Conservation (phyloP, 2,797 vertebrate species). For the Clarias fuscus region DNA sequence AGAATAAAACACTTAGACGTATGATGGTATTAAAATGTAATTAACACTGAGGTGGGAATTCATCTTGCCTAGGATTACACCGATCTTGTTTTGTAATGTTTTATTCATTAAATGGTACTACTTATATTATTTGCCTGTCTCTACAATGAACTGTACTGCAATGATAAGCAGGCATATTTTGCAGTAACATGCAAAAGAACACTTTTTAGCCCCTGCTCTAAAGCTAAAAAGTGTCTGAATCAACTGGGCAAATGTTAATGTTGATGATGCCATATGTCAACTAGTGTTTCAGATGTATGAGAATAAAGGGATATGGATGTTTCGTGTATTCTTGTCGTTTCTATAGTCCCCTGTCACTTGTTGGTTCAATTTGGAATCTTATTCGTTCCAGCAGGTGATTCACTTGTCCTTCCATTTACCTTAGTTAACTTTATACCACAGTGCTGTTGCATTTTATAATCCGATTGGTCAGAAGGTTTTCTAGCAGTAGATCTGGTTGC, state of each 20-base stretch:
- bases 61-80: neutral
- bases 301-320: neutral
- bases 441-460: neutral
- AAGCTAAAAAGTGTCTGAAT: neutral
- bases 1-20: neutral
- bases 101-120: constrained; percentile 1
- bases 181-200: neutral
- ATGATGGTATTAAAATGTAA: neutral
- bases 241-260: neutral
- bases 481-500: no score
- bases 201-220: neutral
- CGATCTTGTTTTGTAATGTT: neutral
- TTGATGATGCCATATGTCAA: neutral
- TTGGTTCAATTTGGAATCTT: neutral
- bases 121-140: neutral
- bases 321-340: neutral
- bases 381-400: neutral
- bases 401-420: no score
- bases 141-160: neutral
- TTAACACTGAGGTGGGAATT: neutral
- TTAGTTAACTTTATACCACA: neutral
- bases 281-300: neutral
- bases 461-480: neutral
- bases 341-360: neutral
- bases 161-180: neutral